Evolutionary conservation across 2,797 vertebrate species (phyloP).

Genomic region (Myotis findleyi): DNA sequence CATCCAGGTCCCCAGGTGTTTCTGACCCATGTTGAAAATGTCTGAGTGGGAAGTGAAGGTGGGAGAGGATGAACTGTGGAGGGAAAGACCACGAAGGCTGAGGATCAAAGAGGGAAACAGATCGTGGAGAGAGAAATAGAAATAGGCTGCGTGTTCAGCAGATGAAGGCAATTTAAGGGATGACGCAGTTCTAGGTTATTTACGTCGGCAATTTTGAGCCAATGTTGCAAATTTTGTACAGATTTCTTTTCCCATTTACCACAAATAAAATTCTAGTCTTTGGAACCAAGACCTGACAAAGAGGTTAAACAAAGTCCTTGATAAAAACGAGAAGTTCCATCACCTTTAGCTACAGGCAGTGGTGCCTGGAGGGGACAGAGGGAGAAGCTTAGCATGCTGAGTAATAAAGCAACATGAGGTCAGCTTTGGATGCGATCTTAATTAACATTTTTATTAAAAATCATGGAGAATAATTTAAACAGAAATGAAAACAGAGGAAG

Average conservation of each 20-base stretch:
- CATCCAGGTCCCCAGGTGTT: too few species aligned
- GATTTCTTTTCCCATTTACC: not conserved
- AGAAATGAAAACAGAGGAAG: slow-evolving; percentile 30
- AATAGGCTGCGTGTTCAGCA: not conserved
- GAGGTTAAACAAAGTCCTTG: not conserved
- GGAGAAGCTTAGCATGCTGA: not conserved
- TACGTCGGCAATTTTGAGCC: not conserved
- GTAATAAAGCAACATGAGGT: not conserved
- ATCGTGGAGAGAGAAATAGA: not conserved
- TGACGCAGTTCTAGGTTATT: not conserved
- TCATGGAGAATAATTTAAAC: slow-evolving; percentile 33
- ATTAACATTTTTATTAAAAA: slow-evolving; percentile 63
- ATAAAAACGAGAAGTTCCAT: not conserved
- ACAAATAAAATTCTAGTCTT: not conserved
- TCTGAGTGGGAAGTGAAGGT: not conserved
- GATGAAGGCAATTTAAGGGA: not conserved
- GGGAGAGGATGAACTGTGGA: not conserved
- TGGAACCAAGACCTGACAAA: not conserved
- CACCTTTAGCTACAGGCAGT: not conserved
- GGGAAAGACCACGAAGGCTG: not conserved
- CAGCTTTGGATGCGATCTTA: not conserved
- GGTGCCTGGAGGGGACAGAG: not conserved
- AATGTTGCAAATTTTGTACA: not conserved
- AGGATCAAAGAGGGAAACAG: too few species aligned
- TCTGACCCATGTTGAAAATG: not conserved